A percentile compares a stretch with the other conserved stretches of the same genome.
These are phyloP conservation scores for Hydrolagus affinis DNA, from an alignment of 2,113 vertebrate species.

Conservation along the genomic window DNA sequence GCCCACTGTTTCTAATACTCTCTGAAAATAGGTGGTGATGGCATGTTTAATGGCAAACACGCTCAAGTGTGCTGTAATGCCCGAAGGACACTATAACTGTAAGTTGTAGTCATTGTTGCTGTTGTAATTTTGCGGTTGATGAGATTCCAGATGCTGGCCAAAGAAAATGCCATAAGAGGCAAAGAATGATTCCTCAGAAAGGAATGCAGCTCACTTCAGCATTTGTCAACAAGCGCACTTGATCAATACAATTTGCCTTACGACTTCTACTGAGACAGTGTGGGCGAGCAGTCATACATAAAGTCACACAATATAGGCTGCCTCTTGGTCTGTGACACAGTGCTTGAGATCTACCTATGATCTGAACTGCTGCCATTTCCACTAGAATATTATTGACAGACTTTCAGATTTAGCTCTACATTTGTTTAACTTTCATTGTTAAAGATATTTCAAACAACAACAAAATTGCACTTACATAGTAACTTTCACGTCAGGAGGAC, in stretches of 20 bases:
- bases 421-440: constrained; percentile 1
- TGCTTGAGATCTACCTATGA: not conserved
- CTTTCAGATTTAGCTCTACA: constrained; percentile 5
- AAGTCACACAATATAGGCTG: not conserved
- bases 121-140: not conserved
- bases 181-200: not conserved
- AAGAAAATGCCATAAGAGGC: not conserved
- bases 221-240: not conserved
- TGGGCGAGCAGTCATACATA: not conserved
- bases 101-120: not conserved
- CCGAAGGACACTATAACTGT: not conserved
- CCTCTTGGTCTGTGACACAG: not conserved
- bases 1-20: no score
- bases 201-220: not conserved
- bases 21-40: no score
- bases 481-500: no score
- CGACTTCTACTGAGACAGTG: not conserved
- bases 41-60: no score
- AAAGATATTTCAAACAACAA: no score
- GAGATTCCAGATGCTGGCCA: not conserved
- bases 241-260: constrained; percentile 4
- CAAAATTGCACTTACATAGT: no score
- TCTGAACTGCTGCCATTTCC: not conserved
- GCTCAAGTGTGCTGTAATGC: not conserved
- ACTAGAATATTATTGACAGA: not conserved